A percentile compares a stretch with the other conserved stretches of the same genome.
Evolutionary conservation across 1,140 invertebrate genomes (phyloP).

Genomic region (Luehdorfia chinensis): DNA sequence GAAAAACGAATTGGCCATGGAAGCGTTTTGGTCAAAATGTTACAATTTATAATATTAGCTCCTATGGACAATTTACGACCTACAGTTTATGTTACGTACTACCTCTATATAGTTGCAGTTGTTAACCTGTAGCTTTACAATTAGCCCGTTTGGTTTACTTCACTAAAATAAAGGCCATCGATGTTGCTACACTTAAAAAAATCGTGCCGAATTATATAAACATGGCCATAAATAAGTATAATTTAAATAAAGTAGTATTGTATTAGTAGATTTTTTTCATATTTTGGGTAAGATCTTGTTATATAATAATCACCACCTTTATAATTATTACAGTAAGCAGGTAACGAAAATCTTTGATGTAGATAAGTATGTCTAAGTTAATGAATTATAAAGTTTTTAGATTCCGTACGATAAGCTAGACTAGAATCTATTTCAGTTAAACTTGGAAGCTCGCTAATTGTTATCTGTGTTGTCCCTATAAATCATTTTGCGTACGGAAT

Average conservation of each 20-base stretch:
- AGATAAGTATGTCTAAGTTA: background rate
- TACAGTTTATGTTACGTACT: slow-evolving; percentile 36
- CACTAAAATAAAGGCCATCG: no score
- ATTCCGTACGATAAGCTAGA: background rate
- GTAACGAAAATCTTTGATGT: slow-evolving; percentile 4
- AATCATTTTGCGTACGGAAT: background rate
- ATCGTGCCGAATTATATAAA: background rate
- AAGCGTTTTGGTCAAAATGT: slow-evolving; percentile 41
- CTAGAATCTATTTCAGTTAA: background rate
- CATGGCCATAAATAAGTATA: background rate
- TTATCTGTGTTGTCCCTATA: background rate
- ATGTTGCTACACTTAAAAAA: background rate
- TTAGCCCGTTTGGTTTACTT: slow-evolving; percentile 30
- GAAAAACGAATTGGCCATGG: slow-evolving; percentile 20
- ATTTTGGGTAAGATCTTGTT: no score
- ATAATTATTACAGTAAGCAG: background rate
- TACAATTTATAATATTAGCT: slow-evolving; percentile 27
- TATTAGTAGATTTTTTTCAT: no score
- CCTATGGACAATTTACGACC: slow-evolving; percentile 36
- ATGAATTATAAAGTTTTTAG: background rate
- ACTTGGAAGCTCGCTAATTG: background rate
- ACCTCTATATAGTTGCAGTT: slow-evolving; percentile 35
- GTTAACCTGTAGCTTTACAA: slow-evolving; percentile 31
- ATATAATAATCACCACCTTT: no score
- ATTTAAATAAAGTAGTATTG: no score